Conservation (phyloP, 2,797 vertebrate genomes). For the Tenualosa thibaudeaui region DNA sequence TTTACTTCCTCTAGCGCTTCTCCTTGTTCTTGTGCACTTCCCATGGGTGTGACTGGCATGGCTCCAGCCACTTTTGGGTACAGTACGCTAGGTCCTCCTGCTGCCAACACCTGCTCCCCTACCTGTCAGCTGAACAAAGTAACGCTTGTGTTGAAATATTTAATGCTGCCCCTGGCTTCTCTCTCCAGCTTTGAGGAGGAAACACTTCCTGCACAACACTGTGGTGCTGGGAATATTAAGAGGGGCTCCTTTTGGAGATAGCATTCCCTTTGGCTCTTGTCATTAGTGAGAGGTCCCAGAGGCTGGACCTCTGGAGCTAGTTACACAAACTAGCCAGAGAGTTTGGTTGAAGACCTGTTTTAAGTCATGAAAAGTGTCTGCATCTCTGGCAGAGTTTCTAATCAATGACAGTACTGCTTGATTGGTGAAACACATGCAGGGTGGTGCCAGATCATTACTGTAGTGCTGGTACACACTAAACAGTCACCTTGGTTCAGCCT, state of each 20-base stretch:
- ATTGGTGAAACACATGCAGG: background rate
- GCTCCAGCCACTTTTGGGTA: conserved; percentile 41
- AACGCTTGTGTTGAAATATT: conserved; percentile 58
- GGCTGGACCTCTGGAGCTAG: background rate
- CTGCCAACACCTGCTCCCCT: conserved; percentile 53
- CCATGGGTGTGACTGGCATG: conserved; percentile 42
- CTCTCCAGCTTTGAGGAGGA: conserved; percentile 33
- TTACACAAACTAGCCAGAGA: conserved; percentile 10
- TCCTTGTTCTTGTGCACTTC: conserved; percentile 30
- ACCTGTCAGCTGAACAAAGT: conserved; percentile 49
- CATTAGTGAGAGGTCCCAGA: background rate
- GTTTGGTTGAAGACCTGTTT: background rate
- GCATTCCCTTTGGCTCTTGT: background rate
- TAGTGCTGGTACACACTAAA: background rate
- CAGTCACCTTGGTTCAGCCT: background rate
- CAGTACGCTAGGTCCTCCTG: conserved; percentile 34
- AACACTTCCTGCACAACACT: conserved; percentile 40
- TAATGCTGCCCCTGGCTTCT: conserved; percentile 45
- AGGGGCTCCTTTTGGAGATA: background rate
- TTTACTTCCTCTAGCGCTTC: conserved; percentile 25
- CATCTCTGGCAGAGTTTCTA: background rate
- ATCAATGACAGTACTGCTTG: background rate
- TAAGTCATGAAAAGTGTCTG: background rate
- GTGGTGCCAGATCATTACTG: background rate
- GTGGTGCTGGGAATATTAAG: conserved; percentile 23